These are phyloP conservation scores for Notarius quadriscutis DNA, from an alignment of 2,113 vertebrate genomes.

Conservation along the genomic window DNA sequence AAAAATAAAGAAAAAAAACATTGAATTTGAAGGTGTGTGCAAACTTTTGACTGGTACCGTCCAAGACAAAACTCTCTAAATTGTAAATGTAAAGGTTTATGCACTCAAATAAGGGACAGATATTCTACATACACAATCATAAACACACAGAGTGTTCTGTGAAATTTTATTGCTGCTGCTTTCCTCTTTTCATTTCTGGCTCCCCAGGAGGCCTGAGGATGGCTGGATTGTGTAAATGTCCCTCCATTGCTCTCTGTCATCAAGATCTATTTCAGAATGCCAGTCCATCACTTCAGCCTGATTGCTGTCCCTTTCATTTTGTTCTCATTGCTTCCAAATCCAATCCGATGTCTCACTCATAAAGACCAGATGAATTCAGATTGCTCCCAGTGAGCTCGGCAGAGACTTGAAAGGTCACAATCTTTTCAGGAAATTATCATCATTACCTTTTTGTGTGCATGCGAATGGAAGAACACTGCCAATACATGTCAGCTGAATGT, in stretches of 20 bases:
- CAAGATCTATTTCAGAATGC: slow-evolving; percentile 41
- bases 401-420: slow-evolving; percentile 53
- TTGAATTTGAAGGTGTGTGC: too few species aligned
- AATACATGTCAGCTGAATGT: slow-evolving; percentile 44
- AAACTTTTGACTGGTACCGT: too few species aligned
- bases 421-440: slow-evolving; percentile 50
- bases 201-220: slow-evolving; percentile 13
- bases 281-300: slow-evolving; percentile 31
- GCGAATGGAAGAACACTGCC: slow-evolving; percentile 41
- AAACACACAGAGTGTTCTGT: slow-evolving; percentile 14
- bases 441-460: slow-evolving; percentile 47
- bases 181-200: slow-evolving; percentile 14
- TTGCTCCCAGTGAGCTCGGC: slow-evolving; percentile 32
- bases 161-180: slow-evolving; percentile 1
- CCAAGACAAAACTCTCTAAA: not conserved
- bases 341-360: slow-evolving; percentile 41
- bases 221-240: slow-evolving; percentile 40
- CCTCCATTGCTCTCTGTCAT: slow-evolving; percentile 21
- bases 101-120: not conserved
- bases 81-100: not conserved
- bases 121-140: not conserved
- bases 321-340: slow-evolving; percentile 31
- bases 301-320: slow-evolving; percentile 41
- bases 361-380: slow-evolving; percentile 41
- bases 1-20: too few species aligned